These are phyloP conservation scores for Euura lappo DNA, from an alignment of 1,140 invertebrate genomes.

Conservation along the genomic window DNA sequence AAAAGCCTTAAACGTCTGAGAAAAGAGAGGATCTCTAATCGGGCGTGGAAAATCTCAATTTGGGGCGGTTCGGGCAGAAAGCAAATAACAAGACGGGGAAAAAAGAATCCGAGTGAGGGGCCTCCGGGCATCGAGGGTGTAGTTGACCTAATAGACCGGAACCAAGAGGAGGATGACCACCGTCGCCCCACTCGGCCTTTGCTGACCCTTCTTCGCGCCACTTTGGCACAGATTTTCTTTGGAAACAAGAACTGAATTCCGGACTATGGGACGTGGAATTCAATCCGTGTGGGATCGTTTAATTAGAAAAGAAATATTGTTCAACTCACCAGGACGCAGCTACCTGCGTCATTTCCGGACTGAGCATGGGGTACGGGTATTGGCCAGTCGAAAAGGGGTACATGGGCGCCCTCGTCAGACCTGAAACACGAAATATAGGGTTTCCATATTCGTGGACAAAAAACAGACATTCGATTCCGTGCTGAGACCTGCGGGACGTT, in stretches of 20 bases:
- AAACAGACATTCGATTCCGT: too few species aligned
- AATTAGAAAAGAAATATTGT: too few species aligned
- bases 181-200: neutral
- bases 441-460: too few species aligned
- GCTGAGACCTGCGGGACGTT: too few species aligned
- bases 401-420: conserved; percentile 87
- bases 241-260: neutral
- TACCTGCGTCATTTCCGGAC: conserved; percentile 94
- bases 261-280: neutral
- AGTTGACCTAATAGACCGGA: conserved; percentile 57
- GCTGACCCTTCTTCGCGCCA: neutral
- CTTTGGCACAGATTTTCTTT: neutral
- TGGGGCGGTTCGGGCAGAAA: conserved; percentile 52
- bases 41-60: conserved; percentile 60
- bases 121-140: conserved; percentile 41
- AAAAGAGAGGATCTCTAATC: conserved; percentile 49
- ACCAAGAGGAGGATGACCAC: conserved; percentile 50
- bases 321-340: conserved; percentile 87
- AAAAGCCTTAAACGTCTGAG: too few species aligned
- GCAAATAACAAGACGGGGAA: conserved; percentile 55
- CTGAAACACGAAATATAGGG: conserved; percentile 62
- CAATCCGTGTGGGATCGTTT: neutral
- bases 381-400: conserved; percentile 87
- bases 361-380: conserved; percentile 93
- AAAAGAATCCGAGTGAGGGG: conserved; percentile 16